Base-by-base conservation (phyloP, 2,888 invertebrate species). In the Candidula unifasciata region DNA sequence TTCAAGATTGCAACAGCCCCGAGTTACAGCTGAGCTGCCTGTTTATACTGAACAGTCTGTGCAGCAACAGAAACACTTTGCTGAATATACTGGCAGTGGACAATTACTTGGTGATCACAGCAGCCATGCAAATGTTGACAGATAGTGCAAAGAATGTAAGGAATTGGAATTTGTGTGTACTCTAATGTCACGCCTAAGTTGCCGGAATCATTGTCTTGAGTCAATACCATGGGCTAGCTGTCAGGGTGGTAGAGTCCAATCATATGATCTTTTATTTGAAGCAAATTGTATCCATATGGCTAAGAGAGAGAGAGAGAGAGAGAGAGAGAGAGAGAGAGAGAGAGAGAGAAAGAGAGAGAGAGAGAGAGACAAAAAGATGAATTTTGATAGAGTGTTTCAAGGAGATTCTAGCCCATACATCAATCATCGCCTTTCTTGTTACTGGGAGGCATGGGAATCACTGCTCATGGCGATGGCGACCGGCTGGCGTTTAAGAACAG, bases 31-130 rank as follows among this genome's bases (percentile, higher is more conserved):
- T 83, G 37, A 83, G 35, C 44, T 83, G 78, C 27, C 27, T 83
- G 60, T 79, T 79, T 35, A 57, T 60, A 69, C 71, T 83, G 33
- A 83, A 79, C 79, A 76, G 68, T 66, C n/a, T 83, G 44, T 83
- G 83, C 30, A 60, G 69, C 37, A 44, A 71, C n/a, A 27, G 60
- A 6, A 57, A 37, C 21, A 69, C 35, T 6, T 71, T 83, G 78
- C 21, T 60, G 27, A 16, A 71, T 21, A 52, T 37, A 16, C 71
- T 83, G 30, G 69, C 57, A 27, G 83, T 83, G 57, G 83, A 83
- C 69, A 71, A 79, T 37, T 71, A 78, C 79, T 21, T 44, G 10
- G 60, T 83, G 37, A 60, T 71, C 54, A 79, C 71, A 33, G 24
- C 83, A 24, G 69, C 37, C 13, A 83, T 83, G 78, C 60, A 79